Conservation (phyloP, 2,797 vertebrate species). For the Sternarchorhynchus goeldii region DNA sequence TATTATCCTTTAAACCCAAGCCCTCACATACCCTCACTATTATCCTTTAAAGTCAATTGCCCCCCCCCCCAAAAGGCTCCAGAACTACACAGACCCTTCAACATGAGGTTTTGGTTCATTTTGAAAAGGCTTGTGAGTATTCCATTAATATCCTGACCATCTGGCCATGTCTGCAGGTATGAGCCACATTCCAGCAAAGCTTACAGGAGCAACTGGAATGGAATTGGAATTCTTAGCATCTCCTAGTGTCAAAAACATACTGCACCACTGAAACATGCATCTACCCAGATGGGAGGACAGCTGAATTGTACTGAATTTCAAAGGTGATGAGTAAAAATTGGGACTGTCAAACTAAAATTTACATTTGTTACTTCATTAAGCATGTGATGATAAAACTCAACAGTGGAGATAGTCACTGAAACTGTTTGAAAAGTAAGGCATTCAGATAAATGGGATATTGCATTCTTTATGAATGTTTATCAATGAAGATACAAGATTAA, state of each 20-base stretch:
- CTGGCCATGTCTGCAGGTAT: conserved; percentile 57
- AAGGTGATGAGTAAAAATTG: neutral
- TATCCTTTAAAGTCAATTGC: neutral
- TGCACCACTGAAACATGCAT: conserved; percentile 13
- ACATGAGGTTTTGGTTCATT: conserved; percentile 40
- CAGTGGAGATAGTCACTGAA: too few species aligned
- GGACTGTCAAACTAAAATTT: neutral
- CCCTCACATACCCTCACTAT: neutral
- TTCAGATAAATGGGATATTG: neutral
- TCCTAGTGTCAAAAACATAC: neutral
- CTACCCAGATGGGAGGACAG: neutral
- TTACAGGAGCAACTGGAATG: conserved; percentile 43
- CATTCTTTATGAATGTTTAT: neutral
- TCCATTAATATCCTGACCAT: conserved; percentile 57
- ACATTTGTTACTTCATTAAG: neutral
- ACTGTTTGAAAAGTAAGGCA: neutral
- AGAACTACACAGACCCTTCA: conserved; percentile 18
- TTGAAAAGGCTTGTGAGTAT: conserved; percentile 44
- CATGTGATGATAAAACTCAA: neutral
- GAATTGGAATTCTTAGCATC: conserved; percentile 5
- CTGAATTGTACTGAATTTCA: conserved; percentile 17
- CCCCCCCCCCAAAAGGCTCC: neutral
- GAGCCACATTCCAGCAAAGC: conserved; percentile 32
- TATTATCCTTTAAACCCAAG: neutral
- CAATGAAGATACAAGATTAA: too few species aligned